phyloP scores from a whole-genome alignment of 2,888 invertebrate genomes.

The Phorcus lineatus region DNA sequence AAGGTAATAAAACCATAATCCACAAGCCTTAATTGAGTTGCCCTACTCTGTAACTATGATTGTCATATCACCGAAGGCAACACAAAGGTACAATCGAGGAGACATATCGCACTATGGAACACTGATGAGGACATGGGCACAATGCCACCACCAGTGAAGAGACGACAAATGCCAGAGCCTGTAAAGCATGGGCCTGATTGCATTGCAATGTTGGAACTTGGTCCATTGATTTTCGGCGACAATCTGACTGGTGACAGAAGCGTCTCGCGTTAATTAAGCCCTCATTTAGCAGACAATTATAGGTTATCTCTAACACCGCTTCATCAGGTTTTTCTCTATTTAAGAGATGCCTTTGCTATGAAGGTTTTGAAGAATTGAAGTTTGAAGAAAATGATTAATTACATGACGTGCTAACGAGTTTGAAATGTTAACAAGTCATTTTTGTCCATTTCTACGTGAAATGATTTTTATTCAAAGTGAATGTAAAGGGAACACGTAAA shows the following conservation, averaged over 20 bases:
- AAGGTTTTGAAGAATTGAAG: too few relatives aligned
- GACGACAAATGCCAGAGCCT: too few relatives aligned
- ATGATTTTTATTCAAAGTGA: too few relatives aligned
- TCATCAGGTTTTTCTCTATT: too few relatives aligned
- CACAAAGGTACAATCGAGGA: background rate
- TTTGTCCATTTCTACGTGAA: too few relatives aligned
- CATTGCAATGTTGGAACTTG: background rate
- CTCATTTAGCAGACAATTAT: slow-evolving; percentile 13
- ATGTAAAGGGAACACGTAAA: too few relatives aligned
- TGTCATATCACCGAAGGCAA: background rate
- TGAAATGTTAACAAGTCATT: too few relatives aligned
- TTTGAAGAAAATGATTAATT: too few relatives aligned
- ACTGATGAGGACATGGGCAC: background rate
- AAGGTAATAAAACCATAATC: background rate
- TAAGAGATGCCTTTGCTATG: too few relatives aligned
- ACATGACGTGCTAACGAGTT: too few relatives aligned
- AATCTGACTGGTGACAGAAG: background rate
- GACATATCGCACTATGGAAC: background rate
- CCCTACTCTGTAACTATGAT: background rate
- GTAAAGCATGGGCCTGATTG: background rate
- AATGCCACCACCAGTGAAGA: background rate
- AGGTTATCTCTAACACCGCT: background rate
- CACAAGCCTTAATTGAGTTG: background rate
- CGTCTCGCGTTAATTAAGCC: background rate
- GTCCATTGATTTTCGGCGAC: background rate